Conservation (phyloP, 2,113 vertebrate species). For the Chamaea fasciata region DNA sequence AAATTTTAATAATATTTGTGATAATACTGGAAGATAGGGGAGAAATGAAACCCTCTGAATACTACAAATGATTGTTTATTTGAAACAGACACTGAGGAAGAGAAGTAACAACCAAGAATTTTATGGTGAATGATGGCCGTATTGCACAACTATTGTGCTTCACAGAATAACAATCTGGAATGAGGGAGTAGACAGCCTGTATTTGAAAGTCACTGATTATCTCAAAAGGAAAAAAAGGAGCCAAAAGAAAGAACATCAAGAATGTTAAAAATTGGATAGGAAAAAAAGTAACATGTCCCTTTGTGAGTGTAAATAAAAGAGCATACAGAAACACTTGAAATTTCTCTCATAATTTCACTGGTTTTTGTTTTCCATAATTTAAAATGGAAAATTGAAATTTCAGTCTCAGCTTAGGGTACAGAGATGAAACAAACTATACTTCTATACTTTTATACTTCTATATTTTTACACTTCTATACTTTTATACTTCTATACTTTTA, state of each 20-base stretch:
- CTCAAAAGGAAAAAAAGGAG: not conserved
- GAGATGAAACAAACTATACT: not conserved
- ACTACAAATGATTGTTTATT: not conserved
- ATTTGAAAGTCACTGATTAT: not conserved
- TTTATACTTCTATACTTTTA: not conserved
- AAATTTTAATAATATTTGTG: not conserved
- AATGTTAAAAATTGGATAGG: not conserved
- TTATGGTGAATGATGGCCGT: not conserved
- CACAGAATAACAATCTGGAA: not conserved
- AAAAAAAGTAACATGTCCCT: not conserved
- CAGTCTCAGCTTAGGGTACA: not conserved
- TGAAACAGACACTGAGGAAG: not conserved
- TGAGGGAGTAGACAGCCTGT: not conserved
- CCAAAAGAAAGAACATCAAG: not conserved
- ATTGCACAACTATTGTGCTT: not conserved
- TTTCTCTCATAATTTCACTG: not conserved
- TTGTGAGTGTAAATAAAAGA: not conserved
- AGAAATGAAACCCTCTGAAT: not conserved
- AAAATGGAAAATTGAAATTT: not conserved
- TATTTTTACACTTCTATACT: no score
- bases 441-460: no score
- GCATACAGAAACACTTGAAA: not conserved
- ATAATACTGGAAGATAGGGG: not conserved
- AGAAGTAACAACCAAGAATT: not conserved
- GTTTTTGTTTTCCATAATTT: not conserved